Evolutionary conservation across 2,888 invertebrate species (phyloP).

Genomic region (Eurytoma adleriae): DNA sequence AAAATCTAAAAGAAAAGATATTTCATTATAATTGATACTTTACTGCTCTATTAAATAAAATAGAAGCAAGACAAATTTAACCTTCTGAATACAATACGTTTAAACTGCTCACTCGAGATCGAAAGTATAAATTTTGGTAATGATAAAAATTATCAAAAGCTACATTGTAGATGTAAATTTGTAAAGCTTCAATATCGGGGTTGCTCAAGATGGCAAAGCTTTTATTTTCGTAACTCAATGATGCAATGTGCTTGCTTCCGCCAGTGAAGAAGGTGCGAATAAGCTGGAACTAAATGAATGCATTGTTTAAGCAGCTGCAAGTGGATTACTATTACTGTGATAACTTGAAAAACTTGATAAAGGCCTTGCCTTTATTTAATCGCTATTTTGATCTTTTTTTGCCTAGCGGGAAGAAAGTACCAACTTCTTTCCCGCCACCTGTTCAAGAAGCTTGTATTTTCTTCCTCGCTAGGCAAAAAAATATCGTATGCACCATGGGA

Average conservation of each 20-base stretch:
- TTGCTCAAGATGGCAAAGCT: constrained; percentile 67
- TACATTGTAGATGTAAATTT: constrained; percentile 64
- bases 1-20: constrained; percentile 57
- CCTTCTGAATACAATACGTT: constrained; percentile 67
- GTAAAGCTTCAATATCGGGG: constrained; percentile 62
- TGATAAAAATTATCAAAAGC: constrained; percentile 63
- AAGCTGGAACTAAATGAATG: constrained; percentile 60
- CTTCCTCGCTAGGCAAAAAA: no score
- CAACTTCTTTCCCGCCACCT: no score
- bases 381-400: neutral
- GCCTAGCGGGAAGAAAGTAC: no score
- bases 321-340: no score
- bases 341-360: no score
- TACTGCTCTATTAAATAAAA: neutral
- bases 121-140: constrained; percentile 67
- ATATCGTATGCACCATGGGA: no score
- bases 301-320: neutral
- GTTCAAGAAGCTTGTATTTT: no score
- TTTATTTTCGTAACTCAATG: constrained; percentile 59
- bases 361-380: neutral
- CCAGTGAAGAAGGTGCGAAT: constrained; percentile 63
- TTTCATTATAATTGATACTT: no score
- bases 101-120: constrained; percentile 61
- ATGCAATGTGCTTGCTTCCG: constrained; percentile 64
- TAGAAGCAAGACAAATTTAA: constrained; percentile 47